Base-by-base conservation (phyloP, 2,888 invertebrate species). In the Diarsia dahlii region DNA sequence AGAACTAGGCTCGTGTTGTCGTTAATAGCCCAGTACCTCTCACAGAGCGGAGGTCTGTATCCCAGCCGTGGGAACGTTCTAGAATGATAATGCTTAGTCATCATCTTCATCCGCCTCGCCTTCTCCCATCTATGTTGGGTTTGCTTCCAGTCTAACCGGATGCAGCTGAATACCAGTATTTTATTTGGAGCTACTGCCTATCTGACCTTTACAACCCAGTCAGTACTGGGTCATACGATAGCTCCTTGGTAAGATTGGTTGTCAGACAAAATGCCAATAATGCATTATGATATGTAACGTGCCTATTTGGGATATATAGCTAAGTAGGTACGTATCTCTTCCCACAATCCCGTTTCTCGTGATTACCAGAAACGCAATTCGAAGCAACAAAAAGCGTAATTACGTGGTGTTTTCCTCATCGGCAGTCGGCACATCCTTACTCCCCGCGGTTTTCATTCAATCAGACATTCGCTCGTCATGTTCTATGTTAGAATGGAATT, bases 391-490 rank as follows among this genome's bases (percentile, higher is more conserved):
- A 87, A 88, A 82, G 60, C 78, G 84, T 87, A 87, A 88, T 87
- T 88, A 88, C 85, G 76, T 34, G 69, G 74, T 81, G 87, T 88
- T 87, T 88, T 81, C 87, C 83, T 83, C 78, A 52, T 80, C 74
- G 66, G 58, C 78, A 82, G 56, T 80, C 75, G 68, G 62, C 80
- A 82, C 78, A 78, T 78, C 74, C 68, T 58, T 39, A 48, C 84
- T 82, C 80, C 86, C 88, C 74, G 87, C 74, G 84, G 87, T 84
- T 82, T 80, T 80, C 82, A 81, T 87, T 86, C 82, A 81, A 86
- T 87, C 88, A 78, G 74, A 87, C 88, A 81, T 86, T 84, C 76
- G 73, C 82, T 86, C 84, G 70, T 84, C 84, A 85, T 87, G 84
- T 81, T 77, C 74, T 64, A 76, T 76, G 75, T 74, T 78, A 80